Evolutionary conservation across 1,140 invertebrate genomes (phyloP).

Genomic region (Amphibalanus amphitrite): DNA sequence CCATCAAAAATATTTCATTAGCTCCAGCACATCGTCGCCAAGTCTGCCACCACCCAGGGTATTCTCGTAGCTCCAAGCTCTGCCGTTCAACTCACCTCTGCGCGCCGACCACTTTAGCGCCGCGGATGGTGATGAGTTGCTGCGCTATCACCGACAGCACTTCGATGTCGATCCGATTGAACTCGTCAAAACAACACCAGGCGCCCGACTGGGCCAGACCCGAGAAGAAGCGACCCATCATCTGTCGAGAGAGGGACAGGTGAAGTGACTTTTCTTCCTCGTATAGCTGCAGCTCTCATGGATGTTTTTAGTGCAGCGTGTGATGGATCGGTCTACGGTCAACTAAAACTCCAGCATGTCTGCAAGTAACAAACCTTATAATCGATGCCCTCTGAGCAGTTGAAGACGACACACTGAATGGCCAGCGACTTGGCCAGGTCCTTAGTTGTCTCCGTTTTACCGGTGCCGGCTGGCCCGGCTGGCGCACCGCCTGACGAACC

Average conservation of each 20-base stretch:
- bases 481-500: slow-evolving; percentile 75
- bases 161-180: slow-evolving; percentile 80
- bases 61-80: no score
- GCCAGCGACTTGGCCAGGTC: slow-evolving; percentile 86
- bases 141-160: slow-evolving; percentile 79
- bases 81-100: no score
- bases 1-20: no score
- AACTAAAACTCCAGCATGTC: no score
- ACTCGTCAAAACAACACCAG: slow-evolving; percentile 94
- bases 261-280: no score
- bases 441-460: slow-evolving; percentile 88
- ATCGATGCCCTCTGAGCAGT: slow-evolving; percentile 77
- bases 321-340: no score
- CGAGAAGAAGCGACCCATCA: slow-evolving; percentile 26
- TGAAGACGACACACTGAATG: slow-evolving; percentile 88
- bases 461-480: slow-evolving; percentile 77
- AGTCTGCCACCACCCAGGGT: no score
- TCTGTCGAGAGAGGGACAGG: no score
- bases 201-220: slow-evolving; percentile 76
- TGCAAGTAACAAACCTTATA: no score
- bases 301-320: no score
- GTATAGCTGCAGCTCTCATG: no score
- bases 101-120: slow-evolving; percentile 61
- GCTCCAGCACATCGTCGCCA: no score
- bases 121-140: slow-evolving; percentile 64